A percentile compares a stretch with the other conserved stretches of the same genome.
Conservation (phyloP, 2,797 vertebrate species). For the Poecilia velifera region DNA sequence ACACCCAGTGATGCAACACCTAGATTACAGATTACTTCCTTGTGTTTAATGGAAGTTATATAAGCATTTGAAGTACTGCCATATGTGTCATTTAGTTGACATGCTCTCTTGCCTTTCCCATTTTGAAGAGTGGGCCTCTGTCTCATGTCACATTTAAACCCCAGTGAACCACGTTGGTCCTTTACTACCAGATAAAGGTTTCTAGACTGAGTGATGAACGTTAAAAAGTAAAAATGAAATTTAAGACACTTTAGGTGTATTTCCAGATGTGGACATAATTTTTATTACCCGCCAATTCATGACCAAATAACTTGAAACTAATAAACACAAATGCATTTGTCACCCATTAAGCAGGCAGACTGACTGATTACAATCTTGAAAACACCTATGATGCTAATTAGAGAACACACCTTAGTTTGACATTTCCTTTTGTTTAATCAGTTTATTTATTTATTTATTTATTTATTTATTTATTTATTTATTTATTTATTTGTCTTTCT, state of each 20-base stretch:
- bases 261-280: neutral
- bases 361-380: too few species aligned
- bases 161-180: neutral
- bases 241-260: neutral
- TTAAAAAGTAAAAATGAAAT: neutral
- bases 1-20: neutral
- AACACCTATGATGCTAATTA: too few species aligned
- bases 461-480: too few species aligned
- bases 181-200: neutral
- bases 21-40: neutral
- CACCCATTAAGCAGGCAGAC: too few species aligned
- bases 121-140: neutral
- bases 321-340: neutral
- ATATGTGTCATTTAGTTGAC: neutral
- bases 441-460: neutral
- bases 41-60: neutral
- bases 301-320: neutral
- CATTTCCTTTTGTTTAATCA: neutral
- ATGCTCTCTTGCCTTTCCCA: neutral
- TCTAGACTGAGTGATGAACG: neutral
- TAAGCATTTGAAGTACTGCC: neutral
- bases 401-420: neutral
- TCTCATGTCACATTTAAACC: neutral
- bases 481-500: neutral
- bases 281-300: too few species aligned